Evolutionary conservation across 2,113 vertebrate genomes (phyloP), one percentile per base, ranked within the genome.

Genomic region (Emydocephalus ijimae): DNA sequence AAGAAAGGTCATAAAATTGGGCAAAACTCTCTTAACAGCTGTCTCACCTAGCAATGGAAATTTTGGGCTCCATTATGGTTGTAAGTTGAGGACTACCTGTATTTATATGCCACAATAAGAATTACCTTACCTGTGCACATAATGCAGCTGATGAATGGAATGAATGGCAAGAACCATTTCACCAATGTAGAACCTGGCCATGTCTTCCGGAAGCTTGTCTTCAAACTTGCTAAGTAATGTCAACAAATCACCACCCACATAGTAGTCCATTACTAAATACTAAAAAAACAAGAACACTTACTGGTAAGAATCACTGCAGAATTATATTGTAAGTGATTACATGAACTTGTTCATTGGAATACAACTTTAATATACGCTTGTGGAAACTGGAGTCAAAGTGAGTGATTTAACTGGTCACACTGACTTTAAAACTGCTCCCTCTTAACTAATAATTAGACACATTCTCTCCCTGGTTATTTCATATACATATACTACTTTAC

Each of bases 251-350:
- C 99, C 99, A 4, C 99, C 99, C 93, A 99, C 99, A 0, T 99
- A 99, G 98, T 99, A 99, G 95, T 99, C 99, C 99, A 99, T 99
- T 93, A 99, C 99, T 94, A 99, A 96, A 95, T 99, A 99, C 99
- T 99, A 93, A 69, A 96, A 96, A 91, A 20, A 45, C 89, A 52
- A 96, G 26, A 87, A 15, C 8, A 54, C 18, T n/a, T 91, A 45
- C 89, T 88, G 94, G 52, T 64, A 45, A 91, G 5, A 91, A 52
- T 48, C 23, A 92, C 43, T 9, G 18, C 48, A 86, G 10, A 4
- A 90, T 6, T 50, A 3, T 90, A 15, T 94, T 1, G 93, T 1
- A 89, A 85, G 12, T 0, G 69, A 29, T 29, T 57, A 85, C 91
- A 39, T 8, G 88, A 3, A 74, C 9, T 20, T 50, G 5, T 54